Percentiles rank a stretch among this genome's conserved stretches.
Conservation (phyloP, 1,140 invertebrate genomes). For the Drosophila fuyamai region DNA sequence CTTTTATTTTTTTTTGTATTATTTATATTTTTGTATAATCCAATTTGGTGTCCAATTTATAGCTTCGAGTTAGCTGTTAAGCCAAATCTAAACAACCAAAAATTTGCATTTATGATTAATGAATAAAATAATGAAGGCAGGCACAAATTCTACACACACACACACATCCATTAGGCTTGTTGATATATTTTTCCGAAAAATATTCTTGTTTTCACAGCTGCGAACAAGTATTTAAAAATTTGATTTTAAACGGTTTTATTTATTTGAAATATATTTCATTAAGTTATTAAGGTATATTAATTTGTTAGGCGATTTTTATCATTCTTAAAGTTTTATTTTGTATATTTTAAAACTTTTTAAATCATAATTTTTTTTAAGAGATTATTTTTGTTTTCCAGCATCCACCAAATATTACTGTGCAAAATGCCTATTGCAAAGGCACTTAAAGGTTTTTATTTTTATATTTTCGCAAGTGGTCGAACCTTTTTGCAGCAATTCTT, state of each 20-base stretch:
- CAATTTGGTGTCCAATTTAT: conserved; percentile 43
- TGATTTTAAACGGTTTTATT: conserved; percentile 12
- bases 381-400: too few species aligned
- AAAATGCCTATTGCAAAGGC: background rate
- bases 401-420: too few species aligned
- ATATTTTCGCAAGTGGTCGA: background rate
- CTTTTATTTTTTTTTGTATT: conserved; percentile 12
- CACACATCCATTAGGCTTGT: conserved; percentile 17
- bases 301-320: background rate
- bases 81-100: conserved; percentile 40
- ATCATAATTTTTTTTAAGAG: too few species aligned
- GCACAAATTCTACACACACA: conserved; percentile 28
- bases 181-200: conserved; percentile 14
- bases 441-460: background rate
- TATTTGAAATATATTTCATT: background rate
- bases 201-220: conserved; percentile 55
- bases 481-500: conserved; percentile 30
- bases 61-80: conserved; percentile 6
- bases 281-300: too few species aligned
- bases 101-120: conserved; percentile 60
- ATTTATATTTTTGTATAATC: conserved; percentile 37
- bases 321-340: too few species aligned
- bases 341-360: too few species aligned
- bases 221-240: conserved; percentile 37
- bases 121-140: conserved; percentile 43